These are phyloP conservation scores for Tetraneura akinire DNA, from an alignment of 1,140 invertebrate genomes.

Conservation along the genomic window DNA sequence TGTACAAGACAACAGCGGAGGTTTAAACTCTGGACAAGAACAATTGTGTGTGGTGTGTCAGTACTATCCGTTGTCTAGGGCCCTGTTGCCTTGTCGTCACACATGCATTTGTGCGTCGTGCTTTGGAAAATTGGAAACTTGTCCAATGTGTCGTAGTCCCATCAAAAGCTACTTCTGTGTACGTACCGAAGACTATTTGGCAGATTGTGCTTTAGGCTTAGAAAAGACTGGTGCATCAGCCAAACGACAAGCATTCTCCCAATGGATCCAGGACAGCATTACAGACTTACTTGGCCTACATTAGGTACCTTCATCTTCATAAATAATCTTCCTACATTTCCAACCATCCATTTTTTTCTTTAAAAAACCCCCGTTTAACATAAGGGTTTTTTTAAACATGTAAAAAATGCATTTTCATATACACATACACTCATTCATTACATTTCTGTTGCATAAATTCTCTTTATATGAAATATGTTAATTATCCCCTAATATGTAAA, in stretches of 20 bases:
- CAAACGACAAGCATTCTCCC: conserved; percentile 56
- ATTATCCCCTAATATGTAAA: not conserved
- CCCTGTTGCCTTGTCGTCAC: conserved; percentile 78
- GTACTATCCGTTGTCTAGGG: conserved; percentile 71
- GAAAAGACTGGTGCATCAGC: conserved; percentile 52
- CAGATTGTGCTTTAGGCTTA: conserved; percentile 58
- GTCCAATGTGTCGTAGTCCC: conserved; percentile 78
- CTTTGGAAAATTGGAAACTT: conserved; percentile 73
- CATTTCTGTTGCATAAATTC: not conserved
- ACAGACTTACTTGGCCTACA: conserved; percentile 68
- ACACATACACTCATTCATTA: not conserved
- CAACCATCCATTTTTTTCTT: not conserved
- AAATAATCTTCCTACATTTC: too few species aligned
- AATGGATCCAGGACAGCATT: conserved; percentile 67
- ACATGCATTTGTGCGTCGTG: conserved; percentile 80
- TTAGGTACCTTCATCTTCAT: conserved; percentile 54
- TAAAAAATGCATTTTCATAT: not conserved
- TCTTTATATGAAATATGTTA: too few species aligned
- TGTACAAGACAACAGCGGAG: conserved; percentile 56
- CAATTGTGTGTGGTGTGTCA: conserved; percentile 81
- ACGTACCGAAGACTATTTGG: conserved; percentile 72
- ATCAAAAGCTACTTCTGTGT: conserved; percentile 82
- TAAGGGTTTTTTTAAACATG: not conserved
- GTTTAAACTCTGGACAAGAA: conserved; percentile 58
- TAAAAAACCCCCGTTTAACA: not conserved